Base-by-base conservation (phyloP, 2,888 invertebrate species). In the Polia nebulosa region DNA sequence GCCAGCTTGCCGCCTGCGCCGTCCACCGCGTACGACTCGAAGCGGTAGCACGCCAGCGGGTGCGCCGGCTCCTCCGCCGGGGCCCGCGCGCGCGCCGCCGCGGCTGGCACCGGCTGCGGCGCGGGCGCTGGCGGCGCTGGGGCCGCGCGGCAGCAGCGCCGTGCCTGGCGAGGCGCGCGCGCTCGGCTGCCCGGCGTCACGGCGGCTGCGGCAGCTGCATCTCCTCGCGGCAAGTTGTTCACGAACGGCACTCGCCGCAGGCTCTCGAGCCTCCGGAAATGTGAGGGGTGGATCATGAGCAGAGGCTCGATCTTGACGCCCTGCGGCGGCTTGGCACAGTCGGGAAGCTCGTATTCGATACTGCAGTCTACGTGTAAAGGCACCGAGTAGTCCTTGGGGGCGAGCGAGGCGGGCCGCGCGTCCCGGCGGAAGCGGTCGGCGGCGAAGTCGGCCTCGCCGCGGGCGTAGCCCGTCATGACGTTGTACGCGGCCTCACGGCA, bases 291-390 rank as follows among this genome's bases (percentile, higher is more conserved):
- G 91, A 98, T 98, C 98, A 98, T 98, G 88, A 98, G 96, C 90
- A 98, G 96, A 63, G 98, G 98, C 93, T 98, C 98, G 90, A 97
- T 97, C 91, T 97, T 96, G 91, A 97, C 97, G 81, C 98, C 98
- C 90, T 97, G 97, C 85, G 98, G 98, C 86, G 98, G 98, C 95
- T 98, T 98, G 85, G 98, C 98, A 95, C 98, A 97, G 93, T 98
- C 98, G 89, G 98, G 98, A 93, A 98, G 96, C 96, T 98, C 98
- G 96, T 98, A 98, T 95, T 98, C 98, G 88, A 98, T 98, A 96
- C 98, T 98, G 96, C 98, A 98, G 95, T 98, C 98, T 92, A 98
- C 98, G 96, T 98, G 98, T 92, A 98, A 96, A 89, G 98, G 98
- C 94, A 98, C 97, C 92, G 97, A 97, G 96, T 98, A 98, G 94